A percentile compares a stretch with the other conserved stretches of the same genome.
These are phyloP conservation scores for Hydractinia symbiolongicarpus DNA, from an alignment of 30 jellyfish, hydroid and myxozoan genomes.

Conservation along the genomic window DNA sequence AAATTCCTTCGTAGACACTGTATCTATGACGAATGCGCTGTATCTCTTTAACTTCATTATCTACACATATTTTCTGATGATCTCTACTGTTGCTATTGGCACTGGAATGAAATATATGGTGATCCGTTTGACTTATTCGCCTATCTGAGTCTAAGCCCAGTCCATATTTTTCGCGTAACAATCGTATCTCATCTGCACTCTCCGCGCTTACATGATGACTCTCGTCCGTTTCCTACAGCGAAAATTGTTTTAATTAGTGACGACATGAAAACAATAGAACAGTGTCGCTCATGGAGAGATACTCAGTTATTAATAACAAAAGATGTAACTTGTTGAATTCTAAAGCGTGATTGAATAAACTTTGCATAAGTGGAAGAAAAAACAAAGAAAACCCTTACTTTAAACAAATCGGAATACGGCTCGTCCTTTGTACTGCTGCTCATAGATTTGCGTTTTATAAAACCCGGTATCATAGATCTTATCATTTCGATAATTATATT, in stretches of 20 bases:
- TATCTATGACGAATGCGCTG: not conserved
- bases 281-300: slow-evolving; percentile 16
- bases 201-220: slow-evolving; percentile 24
- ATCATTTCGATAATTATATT: not conserved
- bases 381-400: slow-evolving; percentile 3
- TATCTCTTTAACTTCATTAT: not conserved
- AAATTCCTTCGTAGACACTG: slow-evolving; percentile 27
- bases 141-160: slow-evolving; percentile 7
- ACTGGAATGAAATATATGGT: not conserved
- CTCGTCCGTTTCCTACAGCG: slow-evolving; percentile 28
- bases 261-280: slow-evolving; percentile 23
- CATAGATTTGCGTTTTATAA: slow-evolving; percentile 23
- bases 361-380: not conserved
- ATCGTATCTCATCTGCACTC: not conserved
- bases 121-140: slow-evolving; percentile 1
- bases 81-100: slow-evolving; percentile 1
- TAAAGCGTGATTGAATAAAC: slow-evolving; percentile 1
- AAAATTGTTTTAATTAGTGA: slow-evolving; percentile 22
- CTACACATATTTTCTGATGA: slow-evolving; percentile 1
- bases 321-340: slow-evolving; percentile 14
- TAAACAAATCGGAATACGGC: slow-evolving; percentile 8
- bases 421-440: not conserved
- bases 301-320: slow-evolving; percentile 18
- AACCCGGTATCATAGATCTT: slow-evolving; percentile 30
- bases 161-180: slow-evolving; percentile 19